Conservation (phyloP, 2,888 invertebrate species). For the Pterostichus madidus region DNA sequence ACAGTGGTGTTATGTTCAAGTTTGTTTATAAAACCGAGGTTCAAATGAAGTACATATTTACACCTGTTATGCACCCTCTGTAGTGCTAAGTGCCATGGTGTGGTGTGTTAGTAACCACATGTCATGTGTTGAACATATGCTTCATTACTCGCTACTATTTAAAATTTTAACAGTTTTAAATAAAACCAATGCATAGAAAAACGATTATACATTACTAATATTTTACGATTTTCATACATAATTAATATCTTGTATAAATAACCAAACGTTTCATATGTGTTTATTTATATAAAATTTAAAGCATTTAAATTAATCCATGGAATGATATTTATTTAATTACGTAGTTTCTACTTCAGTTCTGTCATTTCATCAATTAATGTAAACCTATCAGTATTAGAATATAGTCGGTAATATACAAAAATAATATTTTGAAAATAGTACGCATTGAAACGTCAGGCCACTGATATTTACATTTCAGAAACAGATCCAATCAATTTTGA, state of each 20-base stretch:
- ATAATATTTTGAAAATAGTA: no score
- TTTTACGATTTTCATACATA: not conserved
- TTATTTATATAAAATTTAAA: no score
- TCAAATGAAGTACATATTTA: not conserved
- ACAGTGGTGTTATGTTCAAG: constrained; percentile 10
- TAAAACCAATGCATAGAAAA: not conserved
- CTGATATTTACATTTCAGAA: no score
- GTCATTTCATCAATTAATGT: no score
- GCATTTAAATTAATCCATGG: no score
- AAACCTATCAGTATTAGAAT: no score
- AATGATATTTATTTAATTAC: no score
- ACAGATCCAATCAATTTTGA: no score
- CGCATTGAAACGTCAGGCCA: no score
- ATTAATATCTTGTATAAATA: not conserved
- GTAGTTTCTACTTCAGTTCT: no score
- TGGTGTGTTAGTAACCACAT: not conserved
- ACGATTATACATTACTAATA: not conserved
- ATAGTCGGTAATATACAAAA: no score
- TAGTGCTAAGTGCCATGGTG: constrained; percentile 1
- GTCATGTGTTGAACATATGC: constrained; percentile 41
- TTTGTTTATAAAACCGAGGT: not conserved
- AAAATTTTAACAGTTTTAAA: constrained; percentile 28
- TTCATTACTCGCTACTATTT: constrained; percentile 7
- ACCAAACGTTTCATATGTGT: not conserved
- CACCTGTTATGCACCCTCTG: constrained; percentile 43